phyloP scores from a whole-genome alignment of 2,888 invertebrate genomes.

The Conus canariensis region DNA sequence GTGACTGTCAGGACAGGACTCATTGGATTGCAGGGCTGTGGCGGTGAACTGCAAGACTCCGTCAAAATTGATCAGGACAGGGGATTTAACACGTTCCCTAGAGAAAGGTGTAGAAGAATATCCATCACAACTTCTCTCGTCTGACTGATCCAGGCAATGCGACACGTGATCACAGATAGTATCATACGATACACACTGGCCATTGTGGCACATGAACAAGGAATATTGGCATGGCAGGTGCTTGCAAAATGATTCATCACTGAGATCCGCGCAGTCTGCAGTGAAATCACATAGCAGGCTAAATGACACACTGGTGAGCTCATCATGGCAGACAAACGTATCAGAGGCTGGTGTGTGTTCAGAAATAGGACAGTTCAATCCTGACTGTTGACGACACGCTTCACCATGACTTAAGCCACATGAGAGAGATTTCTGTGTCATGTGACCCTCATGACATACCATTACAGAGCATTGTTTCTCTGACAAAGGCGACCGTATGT shows the following conservation, averaged over 20 bases:
- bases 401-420: background rate
- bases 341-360: background rate
- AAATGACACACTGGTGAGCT: background rate
- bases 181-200: background rate
- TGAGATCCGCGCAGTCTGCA: background rate
- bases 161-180: background rate
- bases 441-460: background rate
- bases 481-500: background rate
- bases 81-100: background rate
- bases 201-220: background rate
- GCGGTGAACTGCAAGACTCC: background rate
- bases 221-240: background rate
- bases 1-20: constrained; percentile 21
- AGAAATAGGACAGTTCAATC: background rate
- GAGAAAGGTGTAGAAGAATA: too few species aligned
- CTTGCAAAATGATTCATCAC: background rate
- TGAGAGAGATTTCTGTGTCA: background rate
- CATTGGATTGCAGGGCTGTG: background rate
- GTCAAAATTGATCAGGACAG: background rate
- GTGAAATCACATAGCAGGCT: background rate
- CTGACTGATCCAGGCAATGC: background rate
- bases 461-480: background rate
- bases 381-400: background rate
- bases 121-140: background rate
- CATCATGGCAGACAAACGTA: background rate